Conservation (phyloP, 2,113 vertebrate species). For the Zosterops hypoxanthus region DNA sequence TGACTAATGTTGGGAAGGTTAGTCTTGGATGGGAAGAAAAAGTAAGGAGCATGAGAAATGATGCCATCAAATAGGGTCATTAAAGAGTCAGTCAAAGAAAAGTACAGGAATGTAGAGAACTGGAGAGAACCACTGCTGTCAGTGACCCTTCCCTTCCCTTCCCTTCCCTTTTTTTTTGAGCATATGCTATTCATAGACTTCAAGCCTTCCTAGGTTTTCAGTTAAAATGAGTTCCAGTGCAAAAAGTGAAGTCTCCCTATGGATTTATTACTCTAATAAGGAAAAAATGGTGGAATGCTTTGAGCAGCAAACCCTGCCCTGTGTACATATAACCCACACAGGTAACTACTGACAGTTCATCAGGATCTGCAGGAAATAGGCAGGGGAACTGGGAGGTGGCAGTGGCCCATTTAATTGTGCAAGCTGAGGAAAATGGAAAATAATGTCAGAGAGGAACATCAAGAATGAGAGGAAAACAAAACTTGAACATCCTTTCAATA, state of each 20-base stretch:
- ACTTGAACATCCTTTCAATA: not conserved
- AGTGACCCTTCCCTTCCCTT: not conserved
- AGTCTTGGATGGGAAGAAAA: not conserved
- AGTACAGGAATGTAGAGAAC: not conserved
- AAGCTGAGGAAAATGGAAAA: not conserved
- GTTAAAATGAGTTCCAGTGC: not conserved
- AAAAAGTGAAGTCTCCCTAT: not conserved
- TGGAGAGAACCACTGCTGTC: not conserved
- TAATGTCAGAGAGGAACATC: not conserved
- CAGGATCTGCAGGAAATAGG: not conserved
- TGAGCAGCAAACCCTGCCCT: not conserved
- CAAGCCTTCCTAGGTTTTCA: not conserved
- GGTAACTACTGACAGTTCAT: not conserved
- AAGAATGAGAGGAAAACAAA: not conserved
- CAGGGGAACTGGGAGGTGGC: not conserved
- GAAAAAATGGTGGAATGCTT: not conserved
- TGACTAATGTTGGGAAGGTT: not conserved
- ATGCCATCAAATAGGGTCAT: not conserved
- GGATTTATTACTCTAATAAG: not conserved
- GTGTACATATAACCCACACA: not conserved
- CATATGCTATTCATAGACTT: not conserved
- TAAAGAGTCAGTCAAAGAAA: not conserved
- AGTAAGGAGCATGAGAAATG: not conserved
- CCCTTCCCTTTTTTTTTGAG: not conserved
- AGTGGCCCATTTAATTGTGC: not conserved